Evolutionary conservation across 2,888 invertebrate species (phyloP), one percentile per base, ranked within the genome.

Genomic region (Polydrusus pterygomalis): DNA sequence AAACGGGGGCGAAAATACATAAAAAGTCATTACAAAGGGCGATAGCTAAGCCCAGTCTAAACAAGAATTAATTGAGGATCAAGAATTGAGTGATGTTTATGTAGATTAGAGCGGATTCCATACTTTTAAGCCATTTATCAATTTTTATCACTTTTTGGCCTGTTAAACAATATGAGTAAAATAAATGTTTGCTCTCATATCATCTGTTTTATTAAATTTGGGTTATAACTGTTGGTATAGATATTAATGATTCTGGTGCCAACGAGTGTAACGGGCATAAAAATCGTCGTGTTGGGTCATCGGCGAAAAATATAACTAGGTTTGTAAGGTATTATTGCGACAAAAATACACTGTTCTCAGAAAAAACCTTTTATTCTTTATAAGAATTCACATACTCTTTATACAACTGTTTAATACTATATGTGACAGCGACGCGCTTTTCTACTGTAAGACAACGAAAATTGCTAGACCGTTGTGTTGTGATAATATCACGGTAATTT

Each of bases 1-100:
- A 47, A 45, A 18, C 25, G 18, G 10, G 18, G 17, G 13, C 38
- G 67, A 34, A 67, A 67, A 67, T 40, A 38, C 40, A 38, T 64
- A 64, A 30, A 71, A 71, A 40, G 45, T 38, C 54, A 64, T 54
- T 54, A 54, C 25, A 54, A 63, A 54, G 17, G 6, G 64, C n/a
- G 2, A 67, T 15, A 56, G 45, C 58, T 6, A 38, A 20, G 45
- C n/a, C 51, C 20, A 60, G 62, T 56, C 30, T 62, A 54, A 72
- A 76, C 72, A 72, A 72, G 45, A 71, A 76, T 72, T 72, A 76
- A 76, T 76, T 38, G 72, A 63, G 68, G 75, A 75, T 75, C 75
- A 70, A 71, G 60, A 67, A 75, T 75, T 75, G 75, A 75, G 65
- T 65, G 75, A 75, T 75, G 65, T 49, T 70, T 71, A 72, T 68